Evolutionary conservation across 2,113 vertebrate genomes (phyloP).

Genomic region (Cettia cetti): DNA sequence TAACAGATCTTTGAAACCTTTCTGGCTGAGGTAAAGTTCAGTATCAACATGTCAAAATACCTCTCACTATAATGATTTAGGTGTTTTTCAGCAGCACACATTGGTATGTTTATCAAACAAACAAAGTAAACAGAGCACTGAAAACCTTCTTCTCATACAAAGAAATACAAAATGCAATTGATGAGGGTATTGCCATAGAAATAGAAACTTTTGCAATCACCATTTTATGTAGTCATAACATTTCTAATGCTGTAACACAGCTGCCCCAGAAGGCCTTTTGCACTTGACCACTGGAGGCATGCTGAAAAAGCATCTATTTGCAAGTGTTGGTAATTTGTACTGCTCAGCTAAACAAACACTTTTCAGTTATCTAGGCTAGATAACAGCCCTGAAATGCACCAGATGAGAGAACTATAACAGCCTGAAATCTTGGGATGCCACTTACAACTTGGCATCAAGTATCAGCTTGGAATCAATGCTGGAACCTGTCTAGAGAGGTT

Average conservation of each 20-base stretch:
- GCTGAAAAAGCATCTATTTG: neutral
- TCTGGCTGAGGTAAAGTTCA: neutral
- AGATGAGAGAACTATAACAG: neutral
- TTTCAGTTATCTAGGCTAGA: neutral
- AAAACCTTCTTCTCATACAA: neutral
- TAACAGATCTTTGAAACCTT: neutral
- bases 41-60: neutral
- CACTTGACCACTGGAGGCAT: neutral
- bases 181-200: neutral
- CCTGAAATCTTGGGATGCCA: neutral
- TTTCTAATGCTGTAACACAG: neutral
- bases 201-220: neutral
- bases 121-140: neutral
- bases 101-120: neutral
- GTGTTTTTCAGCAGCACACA: neutral
- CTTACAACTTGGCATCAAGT: neutral
- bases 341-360: neutral
- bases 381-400: neutral
- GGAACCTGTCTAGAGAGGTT: neutral
- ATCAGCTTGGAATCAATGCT: neutral
- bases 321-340: neutral
- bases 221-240: neutral
- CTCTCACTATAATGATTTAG: neutral
- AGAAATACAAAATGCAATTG: neutral
- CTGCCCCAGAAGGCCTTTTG: neutral